Evolutionary conservation across 2,797 vertebrate genomes (phyloP), one percentile per base, ranked within the genome.

Genomic region (Scolopax rusticola): DNA sequence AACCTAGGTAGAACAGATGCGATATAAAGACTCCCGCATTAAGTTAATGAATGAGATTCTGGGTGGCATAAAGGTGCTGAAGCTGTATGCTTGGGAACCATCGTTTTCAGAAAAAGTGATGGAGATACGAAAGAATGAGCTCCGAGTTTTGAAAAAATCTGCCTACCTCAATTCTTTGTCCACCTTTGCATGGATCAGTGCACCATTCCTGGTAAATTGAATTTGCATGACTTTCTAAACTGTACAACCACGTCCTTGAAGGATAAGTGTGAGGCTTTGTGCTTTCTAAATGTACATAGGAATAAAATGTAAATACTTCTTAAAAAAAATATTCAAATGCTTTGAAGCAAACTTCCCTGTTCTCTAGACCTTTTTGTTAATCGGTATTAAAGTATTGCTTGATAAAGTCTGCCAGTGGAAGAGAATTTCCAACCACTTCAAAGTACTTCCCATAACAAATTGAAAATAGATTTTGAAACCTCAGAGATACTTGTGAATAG

Each of bases 31-130:
- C 68, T 96, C 98, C 1, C 99, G 99, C 43, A 99, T 99, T 93
- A 99, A 99, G 91, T 96, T 99, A 63, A 99, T 99, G 99, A 99
- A 98, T 2, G 99, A 99, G 98, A 99, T 99, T 82, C 97, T 99
- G 96, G 98, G 98, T 5, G 99, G 99, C 93, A 99, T 99, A 56
- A 99, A 99, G 93, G 99, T 99, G 57, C 97, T 99, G 69, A 99
- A 99, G 98, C 98, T 99, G 40, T 99, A 99, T 2, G 99, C 99
- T 32, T 99, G 99, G 99, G 99, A 99, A 27, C 98, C 97, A 25
- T 99, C 99, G 5, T 99, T 99, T 93, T 97, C 97, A 67, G 97
- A 99, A 18, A 99, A 99, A 95, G 98, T 99, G 14, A 89, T 99
- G 68, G 98, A 98, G 56, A 99, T 99, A 59, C 97, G 99, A 4